A percentile compares a stretch with the other conserved stretches of the same genome.
These are phyloP conservation scores for Tinamus major DNA, from an alignment of 2,797 vertebrate genomes.

Conservation along the genomic window DNA sequence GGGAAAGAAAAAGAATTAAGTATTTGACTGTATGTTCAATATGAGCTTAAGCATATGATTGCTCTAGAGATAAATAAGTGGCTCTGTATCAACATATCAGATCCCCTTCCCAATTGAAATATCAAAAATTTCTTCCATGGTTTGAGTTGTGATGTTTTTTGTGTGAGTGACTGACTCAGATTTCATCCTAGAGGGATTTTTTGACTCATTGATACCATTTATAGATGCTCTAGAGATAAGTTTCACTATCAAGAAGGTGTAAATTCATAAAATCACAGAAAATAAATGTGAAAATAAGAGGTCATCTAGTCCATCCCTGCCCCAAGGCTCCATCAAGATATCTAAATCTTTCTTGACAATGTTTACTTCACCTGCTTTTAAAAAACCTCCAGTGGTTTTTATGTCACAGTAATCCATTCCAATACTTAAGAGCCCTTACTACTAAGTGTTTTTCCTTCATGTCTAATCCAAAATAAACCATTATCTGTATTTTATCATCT, in stretches of 20 bases:
- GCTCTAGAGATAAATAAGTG: background rate
- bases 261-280: background rate
- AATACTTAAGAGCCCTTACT: background rate
- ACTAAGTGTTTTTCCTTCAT: background rate
- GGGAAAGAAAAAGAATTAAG: background rate
- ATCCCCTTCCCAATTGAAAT: background rate
- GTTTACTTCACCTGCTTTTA: background rate
- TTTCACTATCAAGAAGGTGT: background rate
- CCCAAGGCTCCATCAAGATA: background rate
- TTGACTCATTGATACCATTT: background rate
- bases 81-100: background rate
- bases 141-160: background rate
- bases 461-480: background rate
- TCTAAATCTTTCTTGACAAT: conserved; percentile 20
- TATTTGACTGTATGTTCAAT: background rate
- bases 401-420: background rate
- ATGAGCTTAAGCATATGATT: background rate
- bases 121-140: background rate
- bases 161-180: background rate
- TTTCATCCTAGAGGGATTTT: background rate
- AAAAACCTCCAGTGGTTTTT: background rate
- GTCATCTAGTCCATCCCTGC: background rate
- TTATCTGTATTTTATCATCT: background rate
- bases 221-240: background rate
- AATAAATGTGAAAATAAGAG: background rate